Evolutionary conservation across 2,113 vertebrate species (phyloP).

Genomic region (Pteronura brasiliensis): DNA sequence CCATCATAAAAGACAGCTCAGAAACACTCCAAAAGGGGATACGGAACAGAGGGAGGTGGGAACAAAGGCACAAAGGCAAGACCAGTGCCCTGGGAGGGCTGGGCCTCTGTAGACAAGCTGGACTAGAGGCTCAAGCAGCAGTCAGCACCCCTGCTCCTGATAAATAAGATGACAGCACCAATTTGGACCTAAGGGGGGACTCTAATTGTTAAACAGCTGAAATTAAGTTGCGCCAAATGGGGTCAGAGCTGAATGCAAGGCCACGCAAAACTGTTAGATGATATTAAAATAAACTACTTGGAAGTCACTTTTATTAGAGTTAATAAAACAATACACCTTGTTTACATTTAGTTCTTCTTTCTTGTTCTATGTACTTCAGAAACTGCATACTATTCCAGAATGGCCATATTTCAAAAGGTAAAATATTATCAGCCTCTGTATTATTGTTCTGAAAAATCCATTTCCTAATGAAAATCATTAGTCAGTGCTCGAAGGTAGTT

Average conservation of each 20-base stretch:
- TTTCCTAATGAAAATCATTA: slow-evolving; percentile 34
- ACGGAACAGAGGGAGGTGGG: background rate
- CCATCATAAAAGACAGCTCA: background rate
- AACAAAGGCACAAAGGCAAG: background rate
- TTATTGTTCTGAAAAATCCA: background rate
- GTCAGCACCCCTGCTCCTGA: background rate
- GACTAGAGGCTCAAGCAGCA: background rate
- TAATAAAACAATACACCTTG: background rate
- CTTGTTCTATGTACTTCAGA: background rate
- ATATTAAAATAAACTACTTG: background rate
- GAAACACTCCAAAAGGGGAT: background rate
- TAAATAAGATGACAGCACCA: background rate
- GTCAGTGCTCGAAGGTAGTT: background rate
- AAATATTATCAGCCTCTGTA: background rate
- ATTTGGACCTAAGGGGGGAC: background rate
- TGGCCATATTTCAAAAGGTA: background rate
- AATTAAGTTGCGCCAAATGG: background rate
- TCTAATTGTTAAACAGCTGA: background rate
- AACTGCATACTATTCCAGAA: background rate
- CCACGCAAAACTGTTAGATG: background rate
- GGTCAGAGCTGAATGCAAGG: background rate
- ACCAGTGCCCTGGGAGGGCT: background rate
- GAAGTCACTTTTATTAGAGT: background rate
- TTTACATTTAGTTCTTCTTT: background rate
- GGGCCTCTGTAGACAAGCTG: background rate